Percentiles rank a stretch among this genome's conserved stretches.
phyloP scores from a whole-genome alignment of 2,888 invertebrate species.

The Erpobdella octoculata region DNA sequence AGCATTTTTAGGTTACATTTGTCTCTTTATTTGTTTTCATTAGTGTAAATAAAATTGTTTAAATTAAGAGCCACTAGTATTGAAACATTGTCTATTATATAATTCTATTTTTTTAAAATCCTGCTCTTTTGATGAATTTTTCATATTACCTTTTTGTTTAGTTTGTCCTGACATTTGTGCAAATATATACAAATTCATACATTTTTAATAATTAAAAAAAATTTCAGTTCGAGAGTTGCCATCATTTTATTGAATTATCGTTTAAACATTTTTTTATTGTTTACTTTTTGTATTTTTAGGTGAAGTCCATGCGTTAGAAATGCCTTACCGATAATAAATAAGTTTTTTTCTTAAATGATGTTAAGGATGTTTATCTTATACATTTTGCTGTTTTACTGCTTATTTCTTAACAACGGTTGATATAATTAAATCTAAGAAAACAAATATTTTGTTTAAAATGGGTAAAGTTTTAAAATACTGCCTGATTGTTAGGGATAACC shows the following conservation, averaged over 20 bases:
- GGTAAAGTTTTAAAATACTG: not conserved
- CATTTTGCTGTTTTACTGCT: not conserved
- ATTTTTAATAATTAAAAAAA: not conserved
- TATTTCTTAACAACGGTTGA: not conserved
- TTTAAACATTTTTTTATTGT: not conserved
- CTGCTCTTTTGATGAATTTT: too few relatives aligned
- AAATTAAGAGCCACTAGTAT: too few relatives aligned
- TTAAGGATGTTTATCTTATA: not conserved
- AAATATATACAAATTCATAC: not conserved
- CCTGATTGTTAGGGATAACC: slow-evolving; percentile 44
- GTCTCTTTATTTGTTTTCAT: too few relatives aligned
- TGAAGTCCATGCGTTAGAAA: not conserved
- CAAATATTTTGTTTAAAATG: not conserved
- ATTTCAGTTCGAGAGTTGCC: too few relatives aligned
- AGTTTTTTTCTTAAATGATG: not conserved
- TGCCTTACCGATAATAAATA: not conserved
- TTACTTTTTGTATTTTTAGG: not conserved
- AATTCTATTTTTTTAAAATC: too few relatives aligned
- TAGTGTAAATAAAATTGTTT: too few relatives aligned
- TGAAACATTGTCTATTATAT: too few relatives aligned
- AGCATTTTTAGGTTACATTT: slow-evolving; percentile 64
- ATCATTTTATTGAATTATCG: too few relatives aligned
- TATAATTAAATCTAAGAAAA: not conserved
- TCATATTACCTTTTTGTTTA: not conserved
- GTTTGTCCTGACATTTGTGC: not conserved